These are phyloP conservation scores for Camptogramma bilineatum DNA, from an alignment of 2,888 invertebrate species.

Conservation along the genomic window DNA sequence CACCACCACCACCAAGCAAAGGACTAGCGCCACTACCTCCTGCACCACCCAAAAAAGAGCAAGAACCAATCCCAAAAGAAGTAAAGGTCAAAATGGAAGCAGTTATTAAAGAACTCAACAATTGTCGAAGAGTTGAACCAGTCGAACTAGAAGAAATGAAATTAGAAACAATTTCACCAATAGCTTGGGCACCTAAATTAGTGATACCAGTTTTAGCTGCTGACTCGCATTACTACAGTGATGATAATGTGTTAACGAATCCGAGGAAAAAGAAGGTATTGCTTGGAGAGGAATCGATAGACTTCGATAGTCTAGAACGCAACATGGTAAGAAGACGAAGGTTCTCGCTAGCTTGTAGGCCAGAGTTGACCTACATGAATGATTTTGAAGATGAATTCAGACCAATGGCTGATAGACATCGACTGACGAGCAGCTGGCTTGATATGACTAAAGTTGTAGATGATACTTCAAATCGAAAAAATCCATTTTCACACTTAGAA, in stretches of 20 bases:
- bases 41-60: constrained; percentile 53
- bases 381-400: constrained; percentile 55
- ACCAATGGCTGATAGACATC: constrained; percentile 60
- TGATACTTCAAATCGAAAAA: constrained; percentile 56
- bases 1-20: constrained; percentile 75
- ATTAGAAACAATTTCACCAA: constrained; percentile 61
- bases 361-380: constrained; percentile 74
- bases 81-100: constrained; percentile 87
- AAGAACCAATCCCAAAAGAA: constrained; percentile 77
- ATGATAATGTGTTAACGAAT: constrained; percentile 65
- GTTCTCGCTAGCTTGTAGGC: constrained; percentile 73
- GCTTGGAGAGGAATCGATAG: constrained; percentile 59
- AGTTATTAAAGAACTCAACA: constrained; percentile 84
- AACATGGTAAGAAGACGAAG: constrained; percentile 64
- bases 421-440: constrained; percentile 74
- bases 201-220: constrained; percentile 78
- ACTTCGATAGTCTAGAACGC: constrained; percentile 75
- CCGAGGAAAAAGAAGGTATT: constrained; percentile 59
- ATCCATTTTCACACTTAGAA: constrained; percentile 64
- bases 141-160: constrained; percentile 62
- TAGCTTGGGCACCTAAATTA: constrained; percentile 66
- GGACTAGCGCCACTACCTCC: constrained; percentile 42
- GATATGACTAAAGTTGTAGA: constrained; percentile 67
- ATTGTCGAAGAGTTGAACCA: constrained; percentile 72
- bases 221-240: constrained; percentile 72